phyloP scores from a whole-genome alignment of 2,888 invertebrate species.

The Limenitis camilla region DNA sequence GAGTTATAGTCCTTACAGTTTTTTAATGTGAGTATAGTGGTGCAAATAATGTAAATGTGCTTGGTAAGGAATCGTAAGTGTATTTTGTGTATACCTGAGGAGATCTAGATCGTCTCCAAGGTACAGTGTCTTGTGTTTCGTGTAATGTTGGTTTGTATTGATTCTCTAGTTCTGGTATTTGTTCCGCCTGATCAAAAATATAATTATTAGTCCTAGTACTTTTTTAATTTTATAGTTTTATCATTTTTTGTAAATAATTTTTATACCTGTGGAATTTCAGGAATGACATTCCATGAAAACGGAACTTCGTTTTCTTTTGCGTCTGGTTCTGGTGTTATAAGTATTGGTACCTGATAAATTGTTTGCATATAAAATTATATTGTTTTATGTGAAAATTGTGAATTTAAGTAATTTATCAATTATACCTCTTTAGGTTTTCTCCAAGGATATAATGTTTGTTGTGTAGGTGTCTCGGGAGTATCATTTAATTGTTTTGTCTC shows the following conservation, averaged over 20 bases:
- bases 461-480: conserved; percentile 31
- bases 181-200: conserved; percentile 55
- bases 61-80: not conserved
- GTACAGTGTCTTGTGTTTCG: conserved; percentile 47
- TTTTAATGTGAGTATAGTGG: conserved; percentile 5
- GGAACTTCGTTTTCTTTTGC: conserved; percentile 47
- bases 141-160: conserved; percentile 59
- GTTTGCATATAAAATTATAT: not conserved
- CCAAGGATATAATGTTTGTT: conserved; percentile 39
- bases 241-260: not conserved
- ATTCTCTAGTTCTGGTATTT: conserved; percentile 62
- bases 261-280: conserved; percentile 67
- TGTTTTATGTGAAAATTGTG: not conserved
- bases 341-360: conserved; percentile 46
- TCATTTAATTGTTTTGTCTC: conserved; percentile 26
- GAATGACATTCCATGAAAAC: conserved; percentile 65
- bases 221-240: conserved; percentile 7
- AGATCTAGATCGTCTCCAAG: conserved; percentile 59
- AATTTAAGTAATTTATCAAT: not conserved
- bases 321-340: conserved; percentile 45
- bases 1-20: not conserved
- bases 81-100: conserved; percentile 49
- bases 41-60: conserved; percentile 12
- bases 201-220: conserved; percentile 10
- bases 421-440: conserved; percentile 43